phyloP scores from a whole-genome alignment of 2,113 vertebrate species.

The Dromaius novaehollandiae region DNA sequence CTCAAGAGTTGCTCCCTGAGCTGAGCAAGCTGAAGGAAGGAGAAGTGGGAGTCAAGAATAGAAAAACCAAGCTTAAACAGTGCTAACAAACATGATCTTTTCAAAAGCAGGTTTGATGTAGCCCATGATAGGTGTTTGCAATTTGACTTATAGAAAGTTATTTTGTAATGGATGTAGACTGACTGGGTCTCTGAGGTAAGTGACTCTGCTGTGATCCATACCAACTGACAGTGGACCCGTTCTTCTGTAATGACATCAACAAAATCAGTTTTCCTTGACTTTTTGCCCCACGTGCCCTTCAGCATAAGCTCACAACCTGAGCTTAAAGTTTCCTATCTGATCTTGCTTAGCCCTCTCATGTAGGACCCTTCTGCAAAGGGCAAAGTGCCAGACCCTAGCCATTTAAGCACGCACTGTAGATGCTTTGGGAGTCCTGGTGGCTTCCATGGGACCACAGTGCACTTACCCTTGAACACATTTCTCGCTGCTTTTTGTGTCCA shows the following conservation, averaged over 20 bases:
- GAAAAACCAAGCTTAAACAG: background rate
- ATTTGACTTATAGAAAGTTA: background rate
- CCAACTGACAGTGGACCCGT: background rate
- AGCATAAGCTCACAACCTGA: background rate
- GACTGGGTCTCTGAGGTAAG: background rate
- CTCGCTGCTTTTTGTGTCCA: background rate
- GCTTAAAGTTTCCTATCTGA: background rate
- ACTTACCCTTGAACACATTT: background rate
- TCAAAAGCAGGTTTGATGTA: background rate
- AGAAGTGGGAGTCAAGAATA: background rate
- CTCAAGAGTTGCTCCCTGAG: background rate
- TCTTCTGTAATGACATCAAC: background rate
- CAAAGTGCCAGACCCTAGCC: background rate
- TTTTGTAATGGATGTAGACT: background rate
- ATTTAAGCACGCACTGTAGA: background rate
- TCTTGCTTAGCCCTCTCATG: background rate
- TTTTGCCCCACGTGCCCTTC: background rate
- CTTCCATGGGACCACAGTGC: background rate
- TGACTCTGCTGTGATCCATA: background rate
- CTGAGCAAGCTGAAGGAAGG: background rate
- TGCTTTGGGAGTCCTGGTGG: accelerated
- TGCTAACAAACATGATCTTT: background rate
- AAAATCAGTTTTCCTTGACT: background rate
- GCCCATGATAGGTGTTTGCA: background rate
- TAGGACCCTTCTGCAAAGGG: background rate